A percentile compares a stretch with the other conserved stretches of the same genome.
Conservation (phyloP, 2,797 vertebrate genomes). For the Hydrolagus colliei region DNA sequence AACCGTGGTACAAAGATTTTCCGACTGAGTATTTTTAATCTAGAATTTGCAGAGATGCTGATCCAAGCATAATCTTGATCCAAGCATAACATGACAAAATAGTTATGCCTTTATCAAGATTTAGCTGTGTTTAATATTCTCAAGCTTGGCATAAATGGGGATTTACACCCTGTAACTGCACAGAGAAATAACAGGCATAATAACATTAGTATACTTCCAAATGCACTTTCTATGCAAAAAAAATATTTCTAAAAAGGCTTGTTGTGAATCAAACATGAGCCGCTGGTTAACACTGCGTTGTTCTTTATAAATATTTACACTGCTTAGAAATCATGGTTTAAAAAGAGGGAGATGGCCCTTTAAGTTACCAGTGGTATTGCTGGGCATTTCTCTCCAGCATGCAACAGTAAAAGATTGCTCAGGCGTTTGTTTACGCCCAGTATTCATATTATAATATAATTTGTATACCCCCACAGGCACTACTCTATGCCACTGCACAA, state of each 20-base stretch:
- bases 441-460: conserved; percentile 30
- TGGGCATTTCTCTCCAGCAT: conserved; percentile 12
- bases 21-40: conserved; percentile 11
- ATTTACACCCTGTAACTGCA: not conserved
- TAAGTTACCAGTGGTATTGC: conserved; percentile 12
- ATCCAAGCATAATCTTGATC: conserved; percentile 6
- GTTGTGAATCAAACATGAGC: conserved; percentile 24
- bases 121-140: not conserved
- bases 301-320: conserved; percentile 22
- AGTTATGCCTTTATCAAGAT: conserved; percentile 13
- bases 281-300: not conserved
- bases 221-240: not conserved
- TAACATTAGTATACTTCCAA: conserved; percentile 5
- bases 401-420: conserved; percentile 17
- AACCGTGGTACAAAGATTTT: not conserved
- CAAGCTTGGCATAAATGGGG: not conserved
- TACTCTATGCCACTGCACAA: conserved; percentile 32
- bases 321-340: not conserved
- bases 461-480: conserved; percentile 29
- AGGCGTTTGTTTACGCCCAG: conserved; percentile 30
- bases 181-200: not conserved
- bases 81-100: conserved; percentile 17
- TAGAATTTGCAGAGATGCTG: conserved; percentile 7
- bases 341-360: conserved; percentile 13
- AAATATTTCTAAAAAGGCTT: not conserved